These are phyloP conservation scores for Aphelocoma californica DNA, from an alignment of 2,797 vertebrate species.

Conservation along the genomic window DNA sequence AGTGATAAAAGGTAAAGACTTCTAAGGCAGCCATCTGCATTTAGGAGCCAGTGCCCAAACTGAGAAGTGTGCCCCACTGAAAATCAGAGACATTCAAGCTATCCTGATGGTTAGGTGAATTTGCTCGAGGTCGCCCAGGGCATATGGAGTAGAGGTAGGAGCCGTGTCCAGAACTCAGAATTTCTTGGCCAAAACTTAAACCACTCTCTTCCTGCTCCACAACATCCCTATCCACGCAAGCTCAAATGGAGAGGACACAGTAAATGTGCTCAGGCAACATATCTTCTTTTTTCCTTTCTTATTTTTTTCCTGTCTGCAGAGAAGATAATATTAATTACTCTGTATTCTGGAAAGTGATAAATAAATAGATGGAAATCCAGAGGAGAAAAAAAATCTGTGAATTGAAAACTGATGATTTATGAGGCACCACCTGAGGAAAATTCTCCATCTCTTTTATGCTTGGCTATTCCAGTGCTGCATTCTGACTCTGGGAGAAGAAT, in stretches of 20 bases:
- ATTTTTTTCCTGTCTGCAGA: neutral
- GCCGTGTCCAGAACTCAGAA: neutral
- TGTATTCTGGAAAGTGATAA: slow-evolving; percentile 33
- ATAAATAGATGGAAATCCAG: slow-evolving; percentile 39
- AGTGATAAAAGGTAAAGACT: neutral
- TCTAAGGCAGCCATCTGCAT: neutral
- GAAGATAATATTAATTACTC: slow-evolving; percentile 50
- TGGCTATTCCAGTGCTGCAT: slow-evolving; percentile 34
- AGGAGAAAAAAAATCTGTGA: neutral
- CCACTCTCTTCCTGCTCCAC: neutral
- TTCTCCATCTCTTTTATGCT: slow-evolving; percentile 56
- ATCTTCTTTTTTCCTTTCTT: neutral
- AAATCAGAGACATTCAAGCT: neutral
- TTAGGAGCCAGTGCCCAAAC: neutral
- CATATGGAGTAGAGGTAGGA: neutral
- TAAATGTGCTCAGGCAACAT: neutral
- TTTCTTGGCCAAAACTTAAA: neutral
- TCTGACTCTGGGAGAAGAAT: slow-evolving; percentile 43
- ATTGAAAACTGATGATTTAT: slow-evolving; percentile 56
- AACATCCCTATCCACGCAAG: neutral
- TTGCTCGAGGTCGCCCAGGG: neutral
- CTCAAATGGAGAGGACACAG: neutral
- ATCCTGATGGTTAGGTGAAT: neutral
- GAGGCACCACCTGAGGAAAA: slow-evolving; percentile 50
- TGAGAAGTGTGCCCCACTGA: neutral